These are phyloP conservation scores for Heliconius ismenius DNA, from an alignment of 2,888 invertebrate genomes.

Conservation along the genomic window DNA sequence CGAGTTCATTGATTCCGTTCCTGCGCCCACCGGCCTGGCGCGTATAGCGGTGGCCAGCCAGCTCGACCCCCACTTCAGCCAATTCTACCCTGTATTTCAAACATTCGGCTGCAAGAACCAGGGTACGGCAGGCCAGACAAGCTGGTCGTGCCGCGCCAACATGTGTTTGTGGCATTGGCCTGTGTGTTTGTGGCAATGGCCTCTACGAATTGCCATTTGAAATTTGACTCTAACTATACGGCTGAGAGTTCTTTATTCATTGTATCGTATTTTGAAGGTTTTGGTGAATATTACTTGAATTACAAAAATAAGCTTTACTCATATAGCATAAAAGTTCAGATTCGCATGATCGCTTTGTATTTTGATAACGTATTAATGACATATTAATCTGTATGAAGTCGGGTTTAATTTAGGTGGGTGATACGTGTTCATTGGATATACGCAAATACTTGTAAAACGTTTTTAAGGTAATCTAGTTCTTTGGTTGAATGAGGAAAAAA, in stretches of 20 bases:
- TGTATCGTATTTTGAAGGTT: conserved; percentile 39
- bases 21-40: conserved; percentile 67
- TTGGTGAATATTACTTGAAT: conserved; percentile 41
- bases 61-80: conserved; percentile 51
- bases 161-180: conserved; percentile 78
- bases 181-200: conserved; percentile 59
- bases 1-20: conserved; percentile 80
- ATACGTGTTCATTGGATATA: conserved; percentile 48
- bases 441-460: conserved; percentile 31
- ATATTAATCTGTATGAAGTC: conserved; percentile 50
- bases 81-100: conserved; percentile 42
- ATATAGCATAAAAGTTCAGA: conserved; percentile 30
- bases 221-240: conserved; percentile 49
- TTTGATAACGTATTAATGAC: conserved; percentile 51
- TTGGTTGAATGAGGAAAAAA: neutral
- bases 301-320: conserved; percentile 43
- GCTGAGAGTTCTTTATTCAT: conserved; percentile 32
- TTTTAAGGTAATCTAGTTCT: conserved; percentile 29
- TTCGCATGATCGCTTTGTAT: conserved; percentile 38
- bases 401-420: conserved; percentile 47
- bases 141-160: conserved; percentile 63
- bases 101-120: conserved; percentile 44
- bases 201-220: conserved; percentile 51
- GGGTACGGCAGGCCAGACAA: conserved; percentile 55
- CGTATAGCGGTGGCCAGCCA: conserved; percentile 59